Evolutionary conservation across 1,140 invertebrate species (phyloP).

Genomic region (Glossosoma conforme): DNA sequence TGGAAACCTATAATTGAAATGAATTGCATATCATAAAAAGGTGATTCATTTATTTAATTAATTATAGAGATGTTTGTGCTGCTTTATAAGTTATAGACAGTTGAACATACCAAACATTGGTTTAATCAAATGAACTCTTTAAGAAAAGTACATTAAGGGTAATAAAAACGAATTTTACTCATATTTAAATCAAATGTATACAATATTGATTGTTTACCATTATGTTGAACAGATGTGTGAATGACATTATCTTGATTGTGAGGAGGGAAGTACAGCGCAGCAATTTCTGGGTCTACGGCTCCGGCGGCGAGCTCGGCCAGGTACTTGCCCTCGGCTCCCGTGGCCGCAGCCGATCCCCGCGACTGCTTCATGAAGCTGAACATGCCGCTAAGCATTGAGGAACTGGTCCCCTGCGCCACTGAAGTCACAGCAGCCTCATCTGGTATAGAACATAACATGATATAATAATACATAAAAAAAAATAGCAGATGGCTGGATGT

Average conservation of each 20-base stretch:
- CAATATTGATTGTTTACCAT: slow-evolving; percentile 7
- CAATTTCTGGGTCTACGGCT: slow-evolving; percentile 83
- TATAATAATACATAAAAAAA: neutral
- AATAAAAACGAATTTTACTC: no score
- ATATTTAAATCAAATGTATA: slow-evolving; percentile 2
- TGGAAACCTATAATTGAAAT: no score
- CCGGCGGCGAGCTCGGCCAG: slow-evolving; percentile 87
- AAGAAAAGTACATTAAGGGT: no score
- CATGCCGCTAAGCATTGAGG: slow-evolving; percentile 82
- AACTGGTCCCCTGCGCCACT: slow-evolving; percentile 54
- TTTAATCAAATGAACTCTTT: no score
- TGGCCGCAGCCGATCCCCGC: slow-evolving; percentile 62
- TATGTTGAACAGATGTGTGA: slow-evolving; percentile 5
- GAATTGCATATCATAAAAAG: no score
- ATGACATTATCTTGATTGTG: slow-evolving; percentile 27
- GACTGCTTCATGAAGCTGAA: slow-evolving; percentile 86
- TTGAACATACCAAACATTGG: no score
- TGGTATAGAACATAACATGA: slow-evolving; percentile 6
- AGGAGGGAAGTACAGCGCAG: slow-evolving; percentile 81
- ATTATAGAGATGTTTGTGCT: no score
- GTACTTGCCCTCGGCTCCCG: slow-evolving; percentile 77
- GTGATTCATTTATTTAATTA: no score
- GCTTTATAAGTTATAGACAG: no score
- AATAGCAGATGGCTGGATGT: neutral
- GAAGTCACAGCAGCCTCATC: slow-evolving; percentile 24